Conservation (phyloP, 2,797 vertebrate genomes). For the Pelochelys cantorii region DNA sequence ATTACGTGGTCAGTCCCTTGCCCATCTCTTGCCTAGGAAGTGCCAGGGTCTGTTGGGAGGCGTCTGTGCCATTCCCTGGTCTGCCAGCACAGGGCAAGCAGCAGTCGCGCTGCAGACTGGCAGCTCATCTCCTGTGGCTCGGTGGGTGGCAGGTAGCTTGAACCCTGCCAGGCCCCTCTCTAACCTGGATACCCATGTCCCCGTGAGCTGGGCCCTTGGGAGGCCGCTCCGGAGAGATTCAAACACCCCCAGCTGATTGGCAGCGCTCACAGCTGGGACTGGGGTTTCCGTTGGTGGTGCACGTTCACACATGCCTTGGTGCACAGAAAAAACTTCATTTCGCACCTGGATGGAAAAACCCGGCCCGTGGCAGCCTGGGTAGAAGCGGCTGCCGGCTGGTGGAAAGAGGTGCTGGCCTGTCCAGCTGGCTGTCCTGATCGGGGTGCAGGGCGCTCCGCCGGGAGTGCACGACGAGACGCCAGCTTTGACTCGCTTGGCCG, state of each 20-base stretch:
- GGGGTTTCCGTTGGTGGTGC: too few relatives aligned
- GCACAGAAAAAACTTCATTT: too few relatives aligned
- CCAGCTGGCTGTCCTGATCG: fast-evolving
- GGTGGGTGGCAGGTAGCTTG: not conserved
- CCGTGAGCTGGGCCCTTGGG: too few relatives aligned
- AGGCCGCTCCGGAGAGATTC: too few relatives aligned
- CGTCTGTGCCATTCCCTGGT: not conserved
- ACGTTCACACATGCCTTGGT: too few relatives aligned
- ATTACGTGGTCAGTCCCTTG: not conserved
- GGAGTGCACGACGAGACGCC: not conserved
- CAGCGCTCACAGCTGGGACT: too few relatives aligned
- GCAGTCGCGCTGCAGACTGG: not conserved
- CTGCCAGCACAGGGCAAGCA: slow-evolving; percentile 68
- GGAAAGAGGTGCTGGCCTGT: fast-evolving
- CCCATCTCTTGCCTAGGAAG: not conserved
- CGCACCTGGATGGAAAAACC: too few relatives aligned
- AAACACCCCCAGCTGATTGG: too few relatives aligned
- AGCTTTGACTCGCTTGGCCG: not conserved
- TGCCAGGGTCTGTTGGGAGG: not conserved
- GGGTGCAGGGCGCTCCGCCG: not conserved
- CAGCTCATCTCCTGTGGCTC: not conserved
- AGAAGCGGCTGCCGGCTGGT: not conserved
- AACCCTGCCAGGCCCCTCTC: fast-evolving
- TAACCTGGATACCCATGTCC: fast-evolving
- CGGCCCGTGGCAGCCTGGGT: not conserved